Conservation (phyloP, 2,888 invertebrate species). For the Molanna angustata region DNA sequence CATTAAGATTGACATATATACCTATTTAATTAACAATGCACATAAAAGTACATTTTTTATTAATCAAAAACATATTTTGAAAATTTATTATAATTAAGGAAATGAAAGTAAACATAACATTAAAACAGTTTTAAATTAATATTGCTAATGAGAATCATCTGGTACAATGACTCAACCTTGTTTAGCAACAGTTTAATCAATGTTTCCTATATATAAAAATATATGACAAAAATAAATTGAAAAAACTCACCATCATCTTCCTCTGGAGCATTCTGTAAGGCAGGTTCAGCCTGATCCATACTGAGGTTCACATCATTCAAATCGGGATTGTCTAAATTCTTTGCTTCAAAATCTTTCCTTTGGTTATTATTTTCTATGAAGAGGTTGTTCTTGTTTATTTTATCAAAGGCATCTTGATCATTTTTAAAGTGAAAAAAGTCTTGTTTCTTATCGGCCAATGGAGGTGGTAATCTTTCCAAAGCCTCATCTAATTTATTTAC, state of each 20-base stretch:
- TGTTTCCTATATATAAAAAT: too few species aligned
- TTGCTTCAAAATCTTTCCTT: background rate
- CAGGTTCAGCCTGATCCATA: slow-evolving; percentile 12
- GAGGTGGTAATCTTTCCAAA: slow-evolving; percentile 3
- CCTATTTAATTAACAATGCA: too few species aligned
- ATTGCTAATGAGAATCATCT: too few species aligned
- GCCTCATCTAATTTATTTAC: background rate
- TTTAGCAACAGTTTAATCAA: too few species aligned
- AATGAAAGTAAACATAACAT: too few species aligned
- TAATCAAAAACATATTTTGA: too few species aligned
- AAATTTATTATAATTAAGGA: too few species aligned
- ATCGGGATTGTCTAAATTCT: slow-evolving; percentile 6
- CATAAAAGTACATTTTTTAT: too few species aligned
- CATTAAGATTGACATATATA: too few species aligned
- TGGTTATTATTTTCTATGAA: background rate
- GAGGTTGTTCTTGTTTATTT: slow-evolving; percentile 3
- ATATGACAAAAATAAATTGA: too few species aligned
- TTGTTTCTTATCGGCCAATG: slow-evolving; percentile 4
- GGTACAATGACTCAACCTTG: too few species aligned
- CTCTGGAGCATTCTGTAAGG: slow-evolving; percentile 7
- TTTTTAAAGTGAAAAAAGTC: background rate
- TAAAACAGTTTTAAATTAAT: too few species aligned
- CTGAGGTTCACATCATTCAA: slow-evolving; percentile 16
- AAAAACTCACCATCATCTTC: slow-evolving; percentile 16
- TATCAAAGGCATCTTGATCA: slow-evolving; percentile 10